A percentile compares a stretch with the other conserved stretches of the same genome.
phyloP scores from a whole-genome alignment of 2,113 vertebrate genomes.

The Spermophilus dauricus region DNA sequence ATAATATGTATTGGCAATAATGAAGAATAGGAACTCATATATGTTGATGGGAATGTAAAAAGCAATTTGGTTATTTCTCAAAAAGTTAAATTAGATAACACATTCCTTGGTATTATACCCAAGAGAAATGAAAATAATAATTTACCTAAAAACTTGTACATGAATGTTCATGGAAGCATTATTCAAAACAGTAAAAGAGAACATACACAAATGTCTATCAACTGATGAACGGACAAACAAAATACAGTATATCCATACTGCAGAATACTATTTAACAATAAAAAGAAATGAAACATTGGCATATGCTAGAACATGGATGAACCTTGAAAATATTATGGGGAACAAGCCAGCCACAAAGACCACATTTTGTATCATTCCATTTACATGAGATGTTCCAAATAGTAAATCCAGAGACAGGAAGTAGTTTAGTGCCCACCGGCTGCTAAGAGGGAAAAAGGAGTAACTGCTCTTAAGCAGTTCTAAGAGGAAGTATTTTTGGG shows the following conservation, averaged over 20 bases:
- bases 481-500: background rate
- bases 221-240: background rate
- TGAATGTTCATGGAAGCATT: background rate
- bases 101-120: background rate
- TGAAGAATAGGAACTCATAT: background rate
- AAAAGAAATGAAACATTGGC: background rate
- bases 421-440: background rate
- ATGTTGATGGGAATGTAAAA: background rate
- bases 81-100: slow-evolving; percentile 8
- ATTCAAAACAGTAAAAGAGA: background rate
- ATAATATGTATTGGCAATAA: background rate
- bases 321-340: background rate
- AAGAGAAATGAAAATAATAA: background rate
- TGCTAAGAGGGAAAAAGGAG: too few species aligned
- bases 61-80: background rate
- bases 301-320: background rate
- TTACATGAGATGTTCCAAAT: background rate
- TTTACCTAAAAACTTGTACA: background rate
- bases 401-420: background rate
- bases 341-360: slow-evolving; percentile 19
- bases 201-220: background rate
- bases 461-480: background rate
- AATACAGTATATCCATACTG: background rate
- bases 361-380: background rate
- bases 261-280: background rate